Conservation (phyloP, 2,888 invertebrate genomes). For the Stenolophus ochropezus region DNA sequence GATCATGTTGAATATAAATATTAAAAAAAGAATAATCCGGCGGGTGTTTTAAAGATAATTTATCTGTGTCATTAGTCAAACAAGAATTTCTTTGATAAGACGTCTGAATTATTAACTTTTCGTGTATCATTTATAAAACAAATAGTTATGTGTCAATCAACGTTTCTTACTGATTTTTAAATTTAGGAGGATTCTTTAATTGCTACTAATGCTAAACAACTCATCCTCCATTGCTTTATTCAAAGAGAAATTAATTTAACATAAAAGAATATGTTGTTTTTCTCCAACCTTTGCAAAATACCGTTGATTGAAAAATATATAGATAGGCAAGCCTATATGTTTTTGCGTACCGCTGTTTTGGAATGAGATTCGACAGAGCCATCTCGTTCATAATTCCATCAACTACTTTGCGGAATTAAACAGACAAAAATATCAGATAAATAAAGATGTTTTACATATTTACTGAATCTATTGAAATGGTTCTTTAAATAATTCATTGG, state of each 20-base stretch:
- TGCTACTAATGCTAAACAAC: background rate
- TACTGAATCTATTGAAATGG: no score
- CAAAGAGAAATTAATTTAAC: background rate
- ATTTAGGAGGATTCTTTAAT: slow-evolving; percentile 39
- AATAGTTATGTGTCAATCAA: slow-evolving; percentile 55
- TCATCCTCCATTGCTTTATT: no score
- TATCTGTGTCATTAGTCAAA: slow-evolving; percentile 57
- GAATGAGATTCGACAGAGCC: no score
- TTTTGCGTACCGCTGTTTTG: no score
- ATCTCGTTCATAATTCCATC: no score
- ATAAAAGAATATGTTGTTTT: no score
- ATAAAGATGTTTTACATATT: no score
- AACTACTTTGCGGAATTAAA: no score
- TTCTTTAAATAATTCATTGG: no score
- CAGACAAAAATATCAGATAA: no score
- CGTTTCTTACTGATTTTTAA: slow-evolving; percentile 18
- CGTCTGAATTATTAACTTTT: slow-evolving; percentile 49
- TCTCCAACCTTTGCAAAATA: background rate
- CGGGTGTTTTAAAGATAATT: slow-evolving; percentile 58
- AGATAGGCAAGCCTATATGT: no score
- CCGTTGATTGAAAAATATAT: no score
- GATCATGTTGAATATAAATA: slow-evolving; percentile 49
- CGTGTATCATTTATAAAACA: slow-evolving; percentile 55
- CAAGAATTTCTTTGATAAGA: slow-evolving; percentile 54
- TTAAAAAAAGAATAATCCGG: slow-evolving; percentile 42